phyloP scores from a whole-genome alignment of 1,140 invertebrate genomes.

The Drepana arcuata region DNA sequence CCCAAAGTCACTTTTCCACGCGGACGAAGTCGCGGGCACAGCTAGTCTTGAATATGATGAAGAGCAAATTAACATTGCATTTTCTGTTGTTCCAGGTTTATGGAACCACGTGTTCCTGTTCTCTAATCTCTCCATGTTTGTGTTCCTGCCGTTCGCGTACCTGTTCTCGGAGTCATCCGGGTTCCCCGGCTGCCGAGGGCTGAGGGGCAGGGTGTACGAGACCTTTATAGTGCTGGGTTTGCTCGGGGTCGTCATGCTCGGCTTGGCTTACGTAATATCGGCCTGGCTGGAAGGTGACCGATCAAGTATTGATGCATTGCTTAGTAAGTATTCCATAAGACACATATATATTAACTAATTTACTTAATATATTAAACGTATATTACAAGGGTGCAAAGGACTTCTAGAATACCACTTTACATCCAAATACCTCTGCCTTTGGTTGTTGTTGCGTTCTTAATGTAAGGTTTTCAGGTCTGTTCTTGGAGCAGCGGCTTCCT shows the following conservation, averaged over 20 bases:
- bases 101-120: slow-evolving; percentile 99
- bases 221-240: slow-evolving; percentile 90
- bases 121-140: slow-evolving; percentile 95
- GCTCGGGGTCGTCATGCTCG: slow-evolving; percentile 87
- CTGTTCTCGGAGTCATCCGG: slow-evolving; percentile 99
- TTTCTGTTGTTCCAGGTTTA: slow-evolving; percentile 85
- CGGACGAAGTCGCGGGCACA: no score
- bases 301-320: slow-evolving; percentile 80
- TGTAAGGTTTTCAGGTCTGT: no score
- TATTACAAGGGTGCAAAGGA: no score
- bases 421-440: no score
- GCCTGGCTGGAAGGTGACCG: slow-evolving; percentile 85
- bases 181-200: slow-evolving; percentile 88
- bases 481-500: no score
- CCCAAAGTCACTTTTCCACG: no score
- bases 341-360: not conserved
- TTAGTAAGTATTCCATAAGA: slow-evolving; percentile 77
- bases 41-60: no score
- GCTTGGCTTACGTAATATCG: slow-evolving; percentile 91
- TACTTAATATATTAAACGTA: no score
- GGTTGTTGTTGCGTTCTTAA: no score
- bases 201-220: slow-evolving; percentile 93
- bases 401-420: no score
- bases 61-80: no score
- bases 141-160: slow-evolving; percentile 97